Evolutionary conservation across 2,888 invertebrate species (phyloP).

Genomic region (Scrobipalpa costella): DNA sequence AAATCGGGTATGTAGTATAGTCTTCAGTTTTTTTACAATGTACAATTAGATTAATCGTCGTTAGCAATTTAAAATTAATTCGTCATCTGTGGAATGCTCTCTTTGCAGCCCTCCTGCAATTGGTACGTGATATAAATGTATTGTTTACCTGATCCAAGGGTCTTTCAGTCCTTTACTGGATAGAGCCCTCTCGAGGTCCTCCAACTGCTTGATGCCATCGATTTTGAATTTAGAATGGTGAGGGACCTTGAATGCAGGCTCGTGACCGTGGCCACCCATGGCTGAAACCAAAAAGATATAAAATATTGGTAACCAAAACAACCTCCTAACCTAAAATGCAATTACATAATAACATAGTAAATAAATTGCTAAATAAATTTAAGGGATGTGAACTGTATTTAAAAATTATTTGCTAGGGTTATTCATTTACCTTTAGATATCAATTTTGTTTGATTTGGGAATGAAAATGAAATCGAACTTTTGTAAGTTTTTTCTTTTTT

Average conservation of each 20-base stretch:
- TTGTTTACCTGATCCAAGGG: conserved; percentile 90
- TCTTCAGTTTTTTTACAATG: too few species aligned
- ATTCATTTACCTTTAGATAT: background rate
- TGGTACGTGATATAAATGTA: background rate
- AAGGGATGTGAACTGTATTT: background rate
- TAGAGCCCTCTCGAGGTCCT: conserved; percentile 83
- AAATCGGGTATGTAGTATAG: too few species aligned
- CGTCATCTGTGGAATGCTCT: too few species aligned
- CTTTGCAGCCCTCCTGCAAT: background rate
- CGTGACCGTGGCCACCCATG: conserved; percentile 70
- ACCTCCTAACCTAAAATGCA: conserved; percentile 21
- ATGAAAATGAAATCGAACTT: too few species aligned
- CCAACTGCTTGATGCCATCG: conserved; percentile 84
- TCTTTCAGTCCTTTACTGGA: conserved; percentile 88
- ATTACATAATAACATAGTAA: conserved; percentile 13
- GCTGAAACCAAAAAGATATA: conserved; percentile 32
- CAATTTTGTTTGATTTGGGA: background rate
- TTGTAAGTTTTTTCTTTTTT: too few species aligned
- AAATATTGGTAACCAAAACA: conserved; percentile 12
- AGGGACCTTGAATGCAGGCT: conserved; percentile 84
- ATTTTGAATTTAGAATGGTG: conserved; percentile 87
- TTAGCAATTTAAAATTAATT: too few species aligned
- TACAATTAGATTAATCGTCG: too few species aligned
- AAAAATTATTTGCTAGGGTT: background rate
- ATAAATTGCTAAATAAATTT: background rate